These are phyloP conservation scores for Meloidogyne exigua DNA, from an alignment of 1,140 invertebrate species.

Conservation along the genomic window DNA sequence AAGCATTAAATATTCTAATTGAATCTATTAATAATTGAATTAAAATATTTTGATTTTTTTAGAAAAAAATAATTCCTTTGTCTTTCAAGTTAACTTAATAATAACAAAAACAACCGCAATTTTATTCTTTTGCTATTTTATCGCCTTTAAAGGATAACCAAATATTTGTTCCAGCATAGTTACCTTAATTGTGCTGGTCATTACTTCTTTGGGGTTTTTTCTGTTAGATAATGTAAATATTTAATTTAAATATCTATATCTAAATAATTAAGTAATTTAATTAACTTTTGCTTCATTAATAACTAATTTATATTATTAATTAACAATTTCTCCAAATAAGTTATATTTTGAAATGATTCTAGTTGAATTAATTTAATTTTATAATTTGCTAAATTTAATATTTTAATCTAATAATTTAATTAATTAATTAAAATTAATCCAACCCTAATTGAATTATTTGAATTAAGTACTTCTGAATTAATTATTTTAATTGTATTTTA, in stretches of 20 bases:
- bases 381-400: not conserved
- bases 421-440: not conserved
- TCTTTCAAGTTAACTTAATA: too few relatives aligned
- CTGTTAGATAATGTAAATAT: not conserved
- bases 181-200: too few relatives aligned
- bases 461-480: slow-evolving; percentile 47
- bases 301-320: slow-evolving; percentile 35
- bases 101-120: too few relatives aligned
- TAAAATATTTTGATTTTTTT: not conserved
- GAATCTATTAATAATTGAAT: slow-evolving; percentile 36
- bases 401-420: not conserved
- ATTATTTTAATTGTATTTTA: slow-evolving; percentile 20
- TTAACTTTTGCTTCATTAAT: slow-evolving; percentile 31
- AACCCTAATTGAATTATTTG: slow-evolving; percentile 30
- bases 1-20: slow-evolving; percentile 19
- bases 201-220: too few relatives aligned
- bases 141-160: too few relatives aligned
- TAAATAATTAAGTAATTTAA: not conserved
- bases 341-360: slow-evolving; percentile 31
- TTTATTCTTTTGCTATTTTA: too few relatives aligned
- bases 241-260: not conserved
- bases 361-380: not conserved
- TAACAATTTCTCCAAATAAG: slow-evolving; percentile 39
- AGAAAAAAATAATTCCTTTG: too few relatives aligned
- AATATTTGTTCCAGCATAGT: too few relatives aligned